Base-by-base conservation (phyloP, 1,140 invertebrate genomes). In the Cyphomyrmex costatus region DNA sequence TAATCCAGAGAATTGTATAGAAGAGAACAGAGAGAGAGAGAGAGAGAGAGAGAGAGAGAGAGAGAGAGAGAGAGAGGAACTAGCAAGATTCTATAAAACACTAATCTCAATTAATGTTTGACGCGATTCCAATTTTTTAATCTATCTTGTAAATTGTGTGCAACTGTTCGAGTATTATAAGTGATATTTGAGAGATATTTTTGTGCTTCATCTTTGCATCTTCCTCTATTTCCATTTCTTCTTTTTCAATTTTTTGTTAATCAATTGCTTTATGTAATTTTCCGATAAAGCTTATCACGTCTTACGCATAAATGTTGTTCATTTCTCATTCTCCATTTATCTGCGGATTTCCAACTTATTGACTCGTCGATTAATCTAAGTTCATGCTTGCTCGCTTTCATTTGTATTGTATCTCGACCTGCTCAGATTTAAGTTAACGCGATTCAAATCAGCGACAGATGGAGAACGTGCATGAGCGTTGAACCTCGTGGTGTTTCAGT, bases 161-260 rank as follows among this genome's bases (percentile, higher is more conserved):
- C n/a, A 24, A 24, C 21, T 46, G 65, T 24, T 16, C 24, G 46
- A 12, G 2, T 24, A 24, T 46, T 12, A 42, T 42, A 10, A 8
- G 12, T 76, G 53, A 60, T 60, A 76, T 58, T 36, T 24, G 33
- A 27, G n/a, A 60, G 73, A 76, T 19, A 60, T 24, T 58, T 76
- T 76, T 76, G 53, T 42, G 12, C 27, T 24, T 4, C 8, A 5
- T 71, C 65, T 49, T 24, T 49, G 7, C 16, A 16, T 68, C 36
- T 68, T 46, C 14, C 36, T 24, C 4, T 7, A 27, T 24, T 49
- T 46, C 36, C 36, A 46, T 68, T 68, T 46, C 12, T 49, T 16
- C 16, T 7, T 8, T 36, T 49, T 49, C 4, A 27, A 68, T 68
- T 49, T n/a, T 49, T 49, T 46, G 36, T 21, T 8, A 68, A 68